Percentiles rank a stretch among this genome's conserved stretches.
Conservation (phyloP, 1,140 invertebrate species). For the Maniola jurtina region DNA sequence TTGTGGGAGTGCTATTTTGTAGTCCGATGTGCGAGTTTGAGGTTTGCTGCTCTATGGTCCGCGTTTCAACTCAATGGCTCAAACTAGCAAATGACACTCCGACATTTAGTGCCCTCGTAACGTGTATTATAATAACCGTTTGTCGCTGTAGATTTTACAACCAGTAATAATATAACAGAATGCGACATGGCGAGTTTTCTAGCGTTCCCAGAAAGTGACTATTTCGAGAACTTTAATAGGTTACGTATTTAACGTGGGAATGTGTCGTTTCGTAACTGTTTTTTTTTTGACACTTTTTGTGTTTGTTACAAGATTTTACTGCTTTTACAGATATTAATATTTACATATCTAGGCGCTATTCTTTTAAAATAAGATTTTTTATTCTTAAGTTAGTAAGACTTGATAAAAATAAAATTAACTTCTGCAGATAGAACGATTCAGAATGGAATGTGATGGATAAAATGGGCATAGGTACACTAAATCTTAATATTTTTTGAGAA, state of each 20-base stretch:
- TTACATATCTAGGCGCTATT: neutral
- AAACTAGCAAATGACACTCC: slow-evolving; percentile 6
- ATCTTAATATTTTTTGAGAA: too few relatives aligned
- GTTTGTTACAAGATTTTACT: neutral
- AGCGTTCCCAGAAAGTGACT: slow-evolving; percentile 36
- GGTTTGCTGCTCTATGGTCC: too few relatives aligned
- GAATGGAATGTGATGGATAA: too few relatives aligned
- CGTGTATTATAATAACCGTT: slow-evolving; percentile 41
- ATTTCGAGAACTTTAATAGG: slow-evolving; percentile 39
- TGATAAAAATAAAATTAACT: too few relatives aligned
- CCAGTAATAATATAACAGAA: slow-evolving; percentile 33
- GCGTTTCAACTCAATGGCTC: neutral
- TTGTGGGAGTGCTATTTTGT: too few relatives aligned
- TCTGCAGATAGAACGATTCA: too few relatives aligned
- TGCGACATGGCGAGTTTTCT: slow-evolving; percentile 35
- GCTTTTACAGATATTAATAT: neutral
- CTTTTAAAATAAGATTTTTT: too few relatives aligned
- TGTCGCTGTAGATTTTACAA: slow-evolving; percentile 36
- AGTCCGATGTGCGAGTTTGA: too few relatives aligned
- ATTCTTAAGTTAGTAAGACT: too few relatives aligned
- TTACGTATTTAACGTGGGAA: slow-evolving; percentile 32
- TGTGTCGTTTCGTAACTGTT: slow-evolving; percentile 32
- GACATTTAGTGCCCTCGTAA: slow-evolving; percentile 45
- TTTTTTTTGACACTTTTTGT: neutral
- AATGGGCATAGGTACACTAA: too few relatives aligned